phyloP scores from a whole-genome alignment of 2,797 vertebrate genomes.

The Crenichthys baileyi region DNA sequence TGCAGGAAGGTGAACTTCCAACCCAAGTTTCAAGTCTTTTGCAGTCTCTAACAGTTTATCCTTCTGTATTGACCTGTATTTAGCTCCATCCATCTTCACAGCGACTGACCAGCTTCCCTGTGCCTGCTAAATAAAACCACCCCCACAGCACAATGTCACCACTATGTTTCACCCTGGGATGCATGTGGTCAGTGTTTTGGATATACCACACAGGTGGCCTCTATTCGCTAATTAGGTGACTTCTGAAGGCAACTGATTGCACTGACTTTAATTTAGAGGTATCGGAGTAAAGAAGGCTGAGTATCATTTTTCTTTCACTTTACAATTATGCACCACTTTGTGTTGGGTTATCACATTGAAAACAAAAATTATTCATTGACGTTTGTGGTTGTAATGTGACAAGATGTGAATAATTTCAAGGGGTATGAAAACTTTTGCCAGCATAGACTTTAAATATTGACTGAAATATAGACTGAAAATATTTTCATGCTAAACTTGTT shows the following conservation, averaged over 20 bases:
- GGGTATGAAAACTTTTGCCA: neutral
- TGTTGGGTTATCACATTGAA: neutral
- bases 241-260: neutral
- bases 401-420: neutral
- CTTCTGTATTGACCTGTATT: no score
- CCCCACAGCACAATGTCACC: neutral
- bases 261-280: no score
- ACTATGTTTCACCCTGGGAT: neutral
- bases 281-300: no score
- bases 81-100: no score
- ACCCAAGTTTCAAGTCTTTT: no score
- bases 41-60: no score
- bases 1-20: neutral
- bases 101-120: no score
- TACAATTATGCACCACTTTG: no score
- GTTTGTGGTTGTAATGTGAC: neutral
- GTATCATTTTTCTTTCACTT: no score
- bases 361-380: neutral
- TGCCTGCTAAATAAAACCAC: neutral
- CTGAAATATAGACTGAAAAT: neutral
- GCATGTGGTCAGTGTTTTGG: neutral
- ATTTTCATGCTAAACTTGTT: neutral
- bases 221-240: neutral
- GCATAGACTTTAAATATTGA: neutral
- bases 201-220: no score